Conservation (phyloP, 2,797 vertebrate genomes). For the Epinephelus malabaricus region DNA sequence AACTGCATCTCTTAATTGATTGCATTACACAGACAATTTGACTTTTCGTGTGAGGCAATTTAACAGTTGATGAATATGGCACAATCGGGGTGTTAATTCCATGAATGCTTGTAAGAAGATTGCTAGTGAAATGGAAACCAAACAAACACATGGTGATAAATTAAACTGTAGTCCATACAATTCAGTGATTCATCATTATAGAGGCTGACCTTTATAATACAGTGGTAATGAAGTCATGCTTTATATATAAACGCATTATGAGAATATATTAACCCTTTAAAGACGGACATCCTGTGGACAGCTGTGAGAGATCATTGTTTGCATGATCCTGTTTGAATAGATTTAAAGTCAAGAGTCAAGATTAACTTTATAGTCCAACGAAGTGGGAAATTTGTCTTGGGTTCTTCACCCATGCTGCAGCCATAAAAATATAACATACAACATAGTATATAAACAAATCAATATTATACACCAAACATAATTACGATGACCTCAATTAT, state of each 20-base stretch:
- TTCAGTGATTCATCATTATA: slow-evolving; percentile 6
- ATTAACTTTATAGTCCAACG: too few relatives aligned
- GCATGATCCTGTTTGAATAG: too few relatives aligned
- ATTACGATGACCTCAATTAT: too few relatives aligned
- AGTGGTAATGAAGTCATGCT: slow-evolving; percentile 13
- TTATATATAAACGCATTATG: slow-evolving; percentile 14
- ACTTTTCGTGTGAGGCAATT: slow-evolving; percentile 56
- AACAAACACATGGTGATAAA: slow-evolving; percentile 37
- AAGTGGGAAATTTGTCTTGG: too few relatives aligned
- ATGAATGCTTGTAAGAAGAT: slow-evolving; percentile 31
- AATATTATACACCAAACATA: too few relatives aligned
- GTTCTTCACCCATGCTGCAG: too few relatives aligned
- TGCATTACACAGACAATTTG: slow-evolving; percentile 72
- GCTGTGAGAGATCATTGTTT: too few relatives aligned
- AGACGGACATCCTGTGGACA: too few relatives aligned
- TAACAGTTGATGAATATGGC: slow-evolving; percentile 57
- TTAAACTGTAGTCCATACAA: slow-evolving; percentile 13
- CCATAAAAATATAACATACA: too few relatives aligned
- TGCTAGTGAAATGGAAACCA: slow-evolving; percentile 45
- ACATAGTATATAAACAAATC: too few relatives aligned
- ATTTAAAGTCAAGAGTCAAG: too few relatives aligned
- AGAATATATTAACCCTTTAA: not conserved
- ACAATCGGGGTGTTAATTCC: slow-evolving; percentile 42
- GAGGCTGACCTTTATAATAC: slow-evolving; percentile 31
- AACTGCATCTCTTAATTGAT: slow-evolving; percentile 64